Evolutionary conservation across 2,113 vertebrate genomes (phyloP), one percentile per base, ranked within the genome.

Genomic region (Meriones unguiculatus): DNA sequence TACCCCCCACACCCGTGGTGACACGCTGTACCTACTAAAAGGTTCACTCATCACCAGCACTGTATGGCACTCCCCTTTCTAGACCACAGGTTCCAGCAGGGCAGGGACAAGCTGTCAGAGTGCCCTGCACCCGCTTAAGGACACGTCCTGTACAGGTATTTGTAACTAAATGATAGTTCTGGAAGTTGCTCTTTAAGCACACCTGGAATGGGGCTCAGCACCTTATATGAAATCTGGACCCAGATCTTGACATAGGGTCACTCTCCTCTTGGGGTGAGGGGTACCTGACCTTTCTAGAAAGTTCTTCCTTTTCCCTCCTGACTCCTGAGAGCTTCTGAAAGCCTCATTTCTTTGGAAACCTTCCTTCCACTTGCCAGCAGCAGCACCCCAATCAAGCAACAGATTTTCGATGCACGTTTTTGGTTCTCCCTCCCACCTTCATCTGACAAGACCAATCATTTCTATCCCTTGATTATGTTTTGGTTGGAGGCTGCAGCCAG

Each of bases 401-500:
- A 73, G 77, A 82, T 62, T 92, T 88, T 15, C 12, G 18, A 59
- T 50, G 20, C 69, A 89, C 75, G 7, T 80, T 86, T 94, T 64
- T 50, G 4, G 54, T 69, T 86, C 62, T 50, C 65, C 90, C 76
- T 84, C 90, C 81, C 52, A 76, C 52, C 87, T 89, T 64, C 62
- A 32, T 52, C 94, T 52, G 64, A 95, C 52, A 89, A 95, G 46
- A 64, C 35, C 50, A n/a, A 13, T 85, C 78, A 18, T 94, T 86
- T 78, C 52, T 35, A 25, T 65, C 52, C 80, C 87, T 91, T 88
- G 95, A 89, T 92, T 84, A 38, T n/a, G n/a, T 87, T 89, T 77
- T 59, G 90, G 80, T 86, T 93, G 35, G 35, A 81, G 87, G 77
- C 90, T 38, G 75, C 70, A 93, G 80, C 69, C 97, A 94, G 76